Percentiles rank a stretch among this genome's conserved stretches.
phyloP scores from a whole-genome alignment of 2,888 invertebrate genomes.

The Nephrocerus scutellatus region DNA sequence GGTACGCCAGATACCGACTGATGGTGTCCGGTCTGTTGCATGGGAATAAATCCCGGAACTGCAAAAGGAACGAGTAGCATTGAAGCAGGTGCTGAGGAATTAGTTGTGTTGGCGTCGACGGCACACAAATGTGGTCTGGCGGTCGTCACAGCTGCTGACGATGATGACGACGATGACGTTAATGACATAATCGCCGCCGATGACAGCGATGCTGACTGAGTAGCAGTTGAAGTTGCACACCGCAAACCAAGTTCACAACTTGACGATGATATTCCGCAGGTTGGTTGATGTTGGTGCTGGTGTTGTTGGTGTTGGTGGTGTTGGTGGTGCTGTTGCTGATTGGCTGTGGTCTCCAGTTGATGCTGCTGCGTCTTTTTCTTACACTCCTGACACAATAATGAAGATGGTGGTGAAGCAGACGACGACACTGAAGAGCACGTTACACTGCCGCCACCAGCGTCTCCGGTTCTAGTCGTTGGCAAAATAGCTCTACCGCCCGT shows the following conservation, averaged over 20 bases:
- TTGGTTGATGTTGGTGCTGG: conserved; percentile 24
- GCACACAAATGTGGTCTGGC: too few relatives aligned
- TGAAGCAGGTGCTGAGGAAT: conserved; percentile 28
- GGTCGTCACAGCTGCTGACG: conserved; percentile 18
- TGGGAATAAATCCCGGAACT: conserved; percentile 31
- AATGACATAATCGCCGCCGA: conserved; percentile 19
- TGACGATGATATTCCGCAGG: conserved; percentile 18
- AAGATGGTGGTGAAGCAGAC: conserved; percentile 9
- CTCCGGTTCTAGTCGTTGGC: conserved; percentile 16
- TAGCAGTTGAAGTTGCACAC: conserved; percentile 27
- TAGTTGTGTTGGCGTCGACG: conserved; percentile 24
- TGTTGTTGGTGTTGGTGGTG: conserved; percentile 18
- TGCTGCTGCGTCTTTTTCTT: conserved; percentile 25
- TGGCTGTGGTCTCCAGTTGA: too few relatives aligned
- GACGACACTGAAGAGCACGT: conserved; percentile 5
- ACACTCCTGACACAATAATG: conserved; percentile 24
- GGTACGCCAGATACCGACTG: too few relatives aligned
- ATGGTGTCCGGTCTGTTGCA: conserved; percentile 20
- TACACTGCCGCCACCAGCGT: conserved; percentile 11
- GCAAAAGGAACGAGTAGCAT: conserved; percentile 39
- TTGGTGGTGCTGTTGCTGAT: conserved; percentile 23
- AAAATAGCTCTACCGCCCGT: conserved; percentile 1
- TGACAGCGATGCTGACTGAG: conserved; percentile 22
- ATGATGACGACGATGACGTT: conserved; percentile 16
- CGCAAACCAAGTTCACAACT: conserved; percentile 19